phyloP scores from a whole-genome alignment of 1,140 invertebrate species.

The Pemphigus obesinymphae region DNA sequence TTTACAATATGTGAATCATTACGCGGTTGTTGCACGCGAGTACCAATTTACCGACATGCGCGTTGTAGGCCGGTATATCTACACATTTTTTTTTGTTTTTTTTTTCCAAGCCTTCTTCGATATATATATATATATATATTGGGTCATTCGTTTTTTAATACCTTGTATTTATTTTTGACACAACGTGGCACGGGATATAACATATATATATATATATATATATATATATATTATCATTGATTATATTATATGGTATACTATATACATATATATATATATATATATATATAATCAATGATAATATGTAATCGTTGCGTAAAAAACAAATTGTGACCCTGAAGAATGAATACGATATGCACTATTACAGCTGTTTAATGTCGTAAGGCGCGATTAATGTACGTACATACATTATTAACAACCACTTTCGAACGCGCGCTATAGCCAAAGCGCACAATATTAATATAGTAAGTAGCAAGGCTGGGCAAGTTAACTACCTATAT shows the following conservation, averaged over 20 bases:
- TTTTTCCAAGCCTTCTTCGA: neutral
- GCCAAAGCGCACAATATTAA: neutral
- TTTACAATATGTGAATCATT: conserved; percentile 7
- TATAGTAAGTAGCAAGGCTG: too few relatives aligned
- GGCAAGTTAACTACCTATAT: too few relatives aligned
- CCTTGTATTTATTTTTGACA: neutral
- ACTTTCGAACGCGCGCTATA: neutral
- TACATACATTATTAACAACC: neutral
- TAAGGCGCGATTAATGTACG: neutral
- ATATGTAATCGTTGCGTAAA: neutral
- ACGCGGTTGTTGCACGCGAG: neutral
- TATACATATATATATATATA: too few relatives aligned
- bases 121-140: neutral
- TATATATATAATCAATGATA: too few relatives aligned
- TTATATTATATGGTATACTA: too few relatives aligned
- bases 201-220: too few relatives aligned
- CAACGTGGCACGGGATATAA: neutral
- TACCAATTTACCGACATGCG: too few relatives aligned
- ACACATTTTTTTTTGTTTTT: neutral
- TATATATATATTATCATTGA: too few relatives aligned
- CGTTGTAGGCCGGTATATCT: neutral
- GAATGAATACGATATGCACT: neutral
- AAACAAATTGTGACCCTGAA: neutral
- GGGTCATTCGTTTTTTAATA: neutral
- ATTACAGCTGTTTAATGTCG: neutral